A percentile compares a stretch with the other conserved stretches of the same genome.
Conservation (phyloP, 2,888 invertebrate genomes). For the Troides helena region DNA sequence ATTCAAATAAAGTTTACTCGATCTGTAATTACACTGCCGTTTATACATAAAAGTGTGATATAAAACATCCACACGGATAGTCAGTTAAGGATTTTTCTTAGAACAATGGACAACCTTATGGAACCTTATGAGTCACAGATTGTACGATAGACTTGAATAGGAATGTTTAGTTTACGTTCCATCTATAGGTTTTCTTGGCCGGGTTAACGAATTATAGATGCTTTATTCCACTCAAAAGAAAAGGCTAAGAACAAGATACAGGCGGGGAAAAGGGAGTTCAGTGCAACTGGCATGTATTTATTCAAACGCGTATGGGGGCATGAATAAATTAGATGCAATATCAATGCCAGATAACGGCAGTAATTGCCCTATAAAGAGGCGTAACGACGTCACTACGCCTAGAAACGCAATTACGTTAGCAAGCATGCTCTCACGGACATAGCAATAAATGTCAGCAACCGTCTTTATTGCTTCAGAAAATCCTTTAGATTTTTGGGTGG, state of each 20-base stretch:
- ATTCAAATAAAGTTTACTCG: conserved; percentile 51
- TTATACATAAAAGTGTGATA: neutral
- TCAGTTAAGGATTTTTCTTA: conserved; percentile 10
- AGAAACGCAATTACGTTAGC: conserved; percentile 70
- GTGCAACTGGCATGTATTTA: conserved; percentile 63
- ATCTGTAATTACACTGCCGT: conserved; percentile 31
- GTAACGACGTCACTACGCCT: conserved; percentile 73
- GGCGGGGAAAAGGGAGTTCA: conserved; percentile 42
- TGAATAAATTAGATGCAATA: conserved; percentile 77
- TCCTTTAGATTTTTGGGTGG: conserved; percentile 55
- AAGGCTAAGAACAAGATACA: conserved; percentile 45
- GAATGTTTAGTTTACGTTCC: conserved; percentile 39
- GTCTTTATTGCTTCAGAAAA: conserved; percentile 58
- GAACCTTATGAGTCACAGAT: conserved; percentile 37
- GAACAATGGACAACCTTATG: no score
- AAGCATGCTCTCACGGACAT: conserved; percentile 67
- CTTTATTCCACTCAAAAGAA: conserved; percentile 51
- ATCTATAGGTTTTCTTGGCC: conserved; percentile 39
- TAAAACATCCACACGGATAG: neutral
- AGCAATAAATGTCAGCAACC: conserved; percentile 60
- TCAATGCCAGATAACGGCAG: conserved; percentile 77
- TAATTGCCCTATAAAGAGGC: conserved; percentile 77
- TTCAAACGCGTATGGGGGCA: conserved; percentile 60
- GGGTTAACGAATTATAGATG: conserved; percentile 44
- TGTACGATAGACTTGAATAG: conserved; percentile 41